These are phyloP conservation scores for Andrena bicolor DNA, from an alignment of 2,888 invertebrate genomes.

Conservation along the genomic window DNA sequence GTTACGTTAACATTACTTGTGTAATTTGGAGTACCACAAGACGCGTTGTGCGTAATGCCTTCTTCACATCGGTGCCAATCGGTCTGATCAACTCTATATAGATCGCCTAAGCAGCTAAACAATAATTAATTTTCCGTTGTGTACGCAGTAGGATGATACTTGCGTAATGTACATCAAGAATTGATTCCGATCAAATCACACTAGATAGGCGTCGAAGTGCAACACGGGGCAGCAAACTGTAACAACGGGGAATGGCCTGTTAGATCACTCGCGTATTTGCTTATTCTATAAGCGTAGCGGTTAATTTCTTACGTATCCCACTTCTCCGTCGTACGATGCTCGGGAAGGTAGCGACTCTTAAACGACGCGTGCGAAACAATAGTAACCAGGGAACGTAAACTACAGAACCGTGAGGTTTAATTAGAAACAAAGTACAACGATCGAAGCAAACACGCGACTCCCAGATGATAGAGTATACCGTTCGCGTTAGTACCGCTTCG, in stretches of 20 bases:
- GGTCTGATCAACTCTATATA: constrained; percentile 51
- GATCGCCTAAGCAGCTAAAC: constrained; percentile 23
- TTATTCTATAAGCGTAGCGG: neutral
- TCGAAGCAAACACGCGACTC: constrained; percentile 3
- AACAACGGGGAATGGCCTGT: constrained; percentile 9
- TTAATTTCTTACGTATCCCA: neutral
- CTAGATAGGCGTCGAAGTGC: constrained; percentile 70
- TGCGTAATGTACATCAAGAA: constrained; percentile 55
- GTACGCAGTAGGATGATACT: constrained; percentile 31
- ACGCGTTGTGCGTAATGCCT: constrained; percentile 15
- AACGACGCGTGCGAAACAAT: constrained; percentile 19
- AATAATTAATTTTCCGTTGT: constrained; percentile 29
- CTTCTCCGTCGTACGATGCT: constrained; percentile 16
- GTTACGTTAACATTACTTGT: no score
- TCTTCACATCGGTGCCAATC: constrained; percentile 55
- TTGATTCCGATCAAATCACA: constrained; percentile 69
- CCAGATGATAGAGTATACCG: constrained; percentile 10
- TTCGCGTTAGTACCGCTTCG: constrained; percentile 61
- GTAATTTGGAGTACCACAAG: neutral
- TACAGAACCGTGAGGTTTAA: constrained; percentile 19
- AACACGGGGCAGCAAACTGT: constrained; percentile 61
- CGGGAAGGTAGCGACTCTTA: constrained; percentile 16
- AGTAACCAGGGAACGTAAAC: constrained; percentile 25
- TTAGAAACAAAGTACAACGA: constrained; percentile 3
- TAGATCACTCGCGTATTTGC: neutral